A percentile compares a stretch with the other conserved stretches of the same genome.
phyloP scores from a whole-genome alignment of 2,797 vertebrate species.

The Pseudochromis fuscus region DNA sequence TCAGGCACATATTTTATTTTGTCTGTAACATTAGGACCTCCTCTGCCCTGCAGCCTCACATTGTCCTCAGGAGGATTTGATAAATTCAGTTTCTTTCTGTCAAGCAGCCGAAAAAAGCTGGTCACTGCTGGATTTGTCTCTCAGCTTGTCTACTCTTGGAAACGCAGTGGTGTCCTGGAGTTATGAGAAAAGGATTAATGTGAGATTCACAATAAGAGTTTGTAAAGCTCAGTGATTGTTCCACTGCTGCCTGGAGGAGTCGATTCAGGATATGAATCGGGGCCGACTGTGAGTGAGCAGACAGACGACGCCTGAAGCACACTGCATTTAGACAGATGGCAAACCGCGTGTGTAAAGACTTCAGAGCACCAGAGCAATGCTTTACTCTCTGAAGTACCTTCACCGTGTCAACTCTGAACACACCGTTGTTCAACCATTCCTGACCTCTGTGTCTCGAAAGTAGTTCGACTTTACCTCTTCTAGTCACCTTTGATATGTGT shows the following conservation, averaged over 20 bases:
- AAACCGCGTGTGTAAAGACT: constrained; percentile 53
- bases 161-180: constrained; percentile 18
- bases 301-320: constrained; percentile 60
- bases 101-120: constrained; percentile 37
- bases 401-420: neutral
- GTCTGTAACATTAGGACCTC: too few relatives aligned
- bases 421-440: neutral
- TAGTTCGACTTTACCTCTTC: neutral
- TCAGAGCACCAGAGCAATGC: constrained; percentile 35
- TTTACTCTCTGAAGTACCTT: constrained; percentile 35
- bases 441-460: constrained; percentile 19
- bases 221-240: constrained; percentile 33
- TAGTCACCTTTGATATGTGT: constrained; percentile 7
- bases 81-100: constrained; percentile 29
- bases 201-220: constrained; percentile 47
- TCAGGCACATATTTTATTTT: too few relatives aligned
- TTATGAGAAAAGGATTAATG: constrained; percentile 39
- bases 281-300: constrained; percentile 57
- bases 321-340: constrained; percentile 60
- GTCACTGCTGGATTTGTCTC: constrained; percentile 27
- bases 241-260: constrained; percentile 7
- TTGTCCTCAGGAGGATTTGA: constrained; percentile 39
- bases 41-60: constrained; percentile 7
- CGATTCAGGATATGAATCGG: constrained; percentile 63
- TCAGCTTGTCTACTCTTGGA: constrained; percentile 16